Conservation (phyloP, 2,797 vertebrate genomes). For the Moxostoma hubbsi region DNA sequence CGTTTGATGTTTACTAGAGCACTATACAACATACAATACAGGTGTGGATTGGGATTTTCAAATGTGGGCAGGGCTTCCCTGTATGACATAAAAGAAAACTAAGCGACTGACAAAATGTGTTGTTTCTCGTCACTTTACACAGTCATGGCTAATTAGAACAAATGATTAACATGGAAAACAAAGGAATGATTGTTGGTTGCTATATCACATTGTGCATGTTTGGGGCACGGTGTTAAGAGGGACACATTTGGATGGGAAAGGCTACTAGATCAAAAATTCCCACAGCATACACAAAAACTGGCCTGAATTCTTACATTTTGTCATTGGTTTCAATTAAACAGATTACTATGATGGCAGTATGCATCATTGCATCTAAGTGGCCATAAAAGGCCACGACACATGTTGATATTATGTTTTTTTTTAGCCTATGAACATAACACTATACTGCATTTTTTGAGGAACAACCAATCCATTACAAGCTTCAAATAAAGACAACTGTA, state of each 20-base stretch:
- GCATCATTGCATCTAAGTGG: constrained; percentile 51
- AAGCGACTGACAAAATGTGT: background rate
- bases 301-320: constrained; percentile 17
- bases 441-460: constrained; percentile 5
- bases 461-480: constrained; percentile 25
- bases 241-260: constrained; percentile 12
- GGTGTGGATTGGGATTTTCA: background rate
- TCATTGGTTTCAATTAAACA: constrained; percentile 5
- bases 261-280: background rate
- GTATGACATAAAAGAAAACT: background rate
- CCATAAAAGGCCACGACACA: constrained; percentile 17
- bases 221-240: background rate
- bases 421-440: constrained; percentile 8
- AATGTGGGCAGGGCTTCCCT: background rate
- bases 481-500: constrained; percentile 42
- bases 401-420: background rate
- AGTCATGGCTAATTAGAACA: constrained; percentile 2
- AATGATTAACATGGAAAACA: constrained; percentile 12
- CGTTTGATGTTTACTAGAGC: background rate
- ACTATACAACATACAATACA: background rate
- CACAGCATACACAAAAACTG: background rate
- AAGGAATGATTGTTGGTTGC: background rate
- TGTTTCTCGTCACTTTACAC: too few species aligned
- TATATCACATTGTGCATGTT: background rate
- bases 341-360: constrained; percentile 42